A percentile compares a stretch with the other conserved stretches of the same genome.
These are phyloP conservation scores for Stegophylla sp. DNA, from an alignment of 2,888 invertebrate genomes.

Conservation along the genomic window DNA sequence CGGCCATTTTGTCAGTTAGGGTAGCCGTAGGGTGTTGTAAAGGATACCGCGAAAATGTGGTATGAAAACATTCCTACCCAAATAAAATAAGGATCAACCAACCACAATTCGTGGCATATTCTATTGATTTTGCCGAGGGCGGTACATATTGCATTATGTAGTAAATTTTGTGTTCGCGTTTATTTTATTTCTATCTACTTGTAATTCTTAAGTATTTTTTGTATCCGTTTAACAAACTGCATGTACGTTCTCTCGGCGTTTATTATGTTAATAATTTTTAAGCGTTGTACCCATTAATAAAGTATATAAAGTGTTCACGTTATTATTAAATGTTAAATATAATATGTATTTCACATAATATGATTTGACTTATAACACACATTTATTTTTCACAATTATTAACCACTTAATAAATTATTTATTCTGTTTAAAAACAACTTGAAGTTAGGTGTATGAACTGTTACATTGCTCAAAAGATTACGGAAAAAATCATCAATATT, in stretches of 20 bases:
- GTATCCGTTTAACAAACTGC: not conserved
- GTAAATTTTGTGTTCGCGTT: not conserved
- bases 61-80: constrained; percentile 41
- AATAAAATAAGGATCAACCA: constrained; percentile 30
- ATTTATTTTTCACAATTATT: constrained; percentile 45
- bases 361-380: constrained; percentile 2
- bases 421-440: constrained; percentile 30
- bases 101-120: constrained; percentile 18
- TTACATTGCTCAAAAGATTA: constrained; percentile 41
- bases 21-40: constrained; percentile 19
- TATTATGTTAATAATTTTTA: not conserved
- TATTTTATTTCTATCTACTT: not conserved
- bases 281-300: not conserved
- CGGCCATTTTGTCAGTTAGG: constrained; percentile 54
- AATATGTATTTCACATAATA: constrained; percentile 23
- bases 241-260: not conserved
- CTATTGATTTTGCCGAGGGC: constrained; percentile 47
- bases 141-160: not conserved
- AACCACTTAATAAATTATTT: constrained; percentile 21
- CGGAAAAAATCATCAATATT: constrained; percentile 25
- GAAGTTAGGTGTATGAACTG: constrained; percentile 5
- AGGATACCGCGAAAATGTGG: constrained; percentile 46
- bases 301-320: not conserved
- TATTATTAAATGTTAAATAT: not conserved
- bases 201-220: not conserved